phyloP scores from a whole-genome alignment of 2,797 vertebrate species.

The Phrynocephalus forsythii region DNA sequence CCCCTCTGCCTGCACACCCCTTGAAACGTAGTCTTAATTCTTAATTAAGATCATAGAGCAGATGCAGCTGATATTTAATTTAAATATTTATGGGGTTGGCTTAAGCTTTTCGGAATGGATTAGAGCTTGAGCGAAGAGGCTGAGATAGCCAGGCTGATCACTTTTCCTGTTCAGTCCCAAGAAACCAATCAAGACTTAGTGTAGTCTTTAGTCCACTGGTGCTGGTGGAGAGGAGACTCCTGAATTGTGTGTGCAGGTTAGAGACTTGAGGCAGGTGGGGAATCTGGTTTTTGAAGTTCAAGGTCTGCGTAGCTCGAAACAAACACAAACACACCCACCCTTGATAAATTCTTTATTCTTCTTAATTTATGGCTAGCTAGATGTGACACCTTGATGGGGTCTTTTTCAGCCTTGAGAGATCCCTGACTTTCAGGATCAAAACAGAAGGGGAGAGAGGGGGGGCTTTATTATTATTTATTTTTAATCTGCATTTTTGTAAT shows the following conservation, averaged over 20 bases:
- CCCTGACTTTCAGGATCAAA: too few species aligned
- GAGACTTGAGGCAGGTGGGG: background rate
- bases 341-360: too few species aligned
- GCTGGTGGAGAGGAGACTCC: background rate
- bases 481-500: too few species aligned
- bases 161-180: slow-evolving; percentile 49
- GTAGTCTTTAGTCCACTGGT: background rate
- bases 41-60: slow-evolving; percentile 61
- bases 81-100: slow-evolving; percentile 61
- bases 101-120: slow-evolving; percentile 58
- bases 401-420: too few species aligned
- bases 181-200: slow-evolving; percentile 37
- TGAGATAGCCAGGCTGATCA: slow-evolving; percentile 38
- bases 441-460: too few species aligned
- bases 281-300: background rate
- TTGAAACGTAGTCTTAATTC: slow-evolving; percentile 43
- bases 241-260: background rate
- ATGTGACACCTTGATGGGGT: too few species aligned
- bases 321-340: too few species aligned
- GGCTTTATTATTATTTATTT: too few species aligned
- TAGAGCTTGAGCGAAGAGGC: slow-evolving; percentile 42
- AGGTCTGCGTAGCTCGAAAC: too few species aligned
- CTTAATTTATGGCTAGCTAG: too few species aligned
- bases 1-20: background rate
- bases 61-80: slow-evolving; percentile 57